Base-by-base conservation (phyloP, 2,888 invertebrate genomes). In the Tetranychus truncatus region DNA sequence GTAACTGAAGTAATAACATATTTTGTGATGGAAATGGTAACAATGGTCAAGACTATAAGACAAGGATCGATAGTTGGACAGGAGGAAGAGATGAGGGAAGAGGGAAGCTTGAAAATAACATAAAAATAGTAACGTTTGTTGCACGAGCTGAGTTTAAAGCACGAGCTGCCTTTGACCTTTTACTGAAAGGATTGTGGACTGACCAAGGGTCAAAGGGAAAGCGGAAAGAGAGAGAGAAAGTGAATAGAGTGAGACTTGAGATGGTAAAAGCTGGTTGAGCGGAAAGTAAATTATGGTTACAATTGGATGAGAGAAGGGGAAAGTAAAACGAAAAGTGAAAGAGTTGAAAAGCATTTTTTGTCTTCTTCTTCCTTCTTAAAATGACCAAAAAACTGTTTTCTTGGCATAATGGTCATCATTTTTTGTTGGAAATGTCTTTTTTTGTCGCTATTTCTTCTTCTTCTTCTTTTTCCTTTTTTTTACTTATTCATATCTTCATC, bases 211-310 rank as follows among this genome's bases (percentile, higher is more conserved):
- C 55, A 55, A 55, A 21, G 21, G 67, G 8, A n/a, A 67, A 21
- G n/a, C 18, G n/a, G 67, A 72, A 24, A 72, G 72, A 72, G 72
- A 72, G 46, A 72, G 72, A 44, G 15, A 45, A 34, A 20, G 34
- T 72, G 46, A 69, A 69, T 24, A 69, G 9, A 21, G 21, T 20
- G 69, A 24, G 69, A 24, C 5, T 24, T 66, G 20, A 24, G n/a
- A 24, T 11, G 69, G 34, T 69, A 21, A 69, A 24, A 11, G 20
- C 20, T 72, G 11, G 5, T 34, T 44, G 11, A 34, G 45, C 45
- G 44, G 72, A 72, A 72, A 72, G 45, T 24, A 34, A 72, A 45
- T 20, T 24, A 69, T 69, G 69, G 69, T 69, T n/a, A 24, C 69
- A 69, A 24, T 69, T 69, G 69, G 11, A 15, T n/a, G 24, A 69